Evolutionary conservation across 35 echinoderm and acorn worm genomes (phyloP).

Genomic region (Heliocidaris tuberculata): DNA sequence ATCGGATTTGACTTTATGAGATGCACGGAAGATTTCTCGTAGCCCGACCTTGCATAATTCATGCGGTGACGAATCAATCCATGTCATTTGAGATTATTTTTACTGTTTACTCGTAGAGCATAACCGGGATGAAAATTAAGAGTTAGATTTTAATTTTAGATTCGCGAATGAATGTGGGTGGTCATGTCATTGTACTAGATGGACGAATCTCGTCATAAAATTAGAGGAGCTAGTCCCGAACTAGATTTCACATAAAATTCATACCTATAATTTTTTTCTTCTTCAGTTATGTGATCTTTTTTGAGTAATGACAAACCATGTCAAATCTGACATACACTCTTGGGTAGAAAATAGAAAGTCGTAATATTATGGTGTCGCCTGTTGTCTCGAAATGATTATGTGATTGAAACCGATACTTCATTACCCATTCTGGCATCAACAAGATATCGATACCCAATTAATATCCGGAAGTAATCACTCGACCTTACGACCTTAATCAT

Average conservation of each 20-base stretch:
- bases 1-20: background rate
- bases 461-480: background rate
- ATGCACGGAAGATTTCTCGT: background rate
- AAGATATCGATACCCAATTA: background rate
- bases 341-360: background rate
- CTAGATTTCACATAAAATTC: background rate
- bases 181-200: background rate
- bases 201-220: background rate
- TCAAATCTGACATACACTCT: background rate
- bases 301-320: background rate
- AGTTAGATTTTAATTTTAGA: background rate
- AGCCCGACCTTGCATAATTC: background rate
- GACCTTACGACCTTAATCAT: conserved; percentile 11
- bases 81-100: background rate
- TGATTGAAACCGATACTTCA: background rate
- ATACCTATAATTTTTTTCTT: background rate
- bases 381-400: background rate
- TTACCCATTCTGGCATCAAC: background rate
- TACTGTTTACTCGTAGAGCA: background rate
- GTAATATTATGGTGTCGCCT: background rate
- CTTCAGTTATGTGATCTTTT: background rate
- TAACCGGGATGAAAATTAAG: background rate
- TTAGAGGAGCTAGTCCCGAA: background rate
- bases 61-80: background rate
- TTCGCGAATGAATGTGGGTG: background rate